Conservation (phyloP, 2,888 invertebrate species). For the Lutraria lutraria region DNA sequence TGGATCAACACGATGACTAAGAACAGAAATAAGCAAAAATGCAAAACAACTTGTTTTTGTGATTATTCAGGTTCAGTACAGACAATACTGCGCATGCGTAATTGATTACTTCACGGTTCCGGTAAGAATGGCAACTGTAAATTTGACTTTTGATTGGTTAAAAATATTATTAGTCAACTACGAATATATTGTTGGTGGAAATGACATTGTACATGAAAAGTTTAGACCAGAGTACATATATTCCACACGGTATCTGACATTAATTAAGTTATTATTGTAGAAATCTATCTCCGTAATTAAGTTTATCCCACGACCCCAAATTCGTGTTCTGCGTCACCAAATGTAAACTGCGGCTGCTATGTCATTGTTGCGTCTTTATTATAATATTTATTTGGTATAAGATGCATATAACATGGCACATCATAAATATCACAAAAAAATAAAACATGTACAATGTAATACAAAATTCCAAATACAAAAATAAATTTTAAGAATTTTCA, state of each 20-base stretch:
- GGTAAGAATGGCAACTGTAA: conserved; percentile 54
- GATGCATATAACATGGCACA: too few species aligned
- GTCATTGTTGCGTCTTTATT: neutral
- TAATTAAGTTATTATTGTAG: neutral
- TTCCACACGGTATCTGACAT: neutral
- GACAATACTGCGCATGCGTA: conserved; percentile 69
- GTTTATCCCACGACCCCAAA: neutral
- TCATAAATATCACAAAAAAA: too few species aligned
- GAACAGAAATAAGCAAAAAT: conserved; percentile 23
- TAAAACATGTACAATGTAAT: too few species aligned
- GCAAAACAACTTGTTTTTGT: conserved; percentile 34
- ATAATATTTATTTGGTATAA: too few species aligned
- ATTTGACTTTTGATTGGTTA: conserved; percentile 59
- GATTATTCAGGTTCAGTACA: conserved; percentile 42
- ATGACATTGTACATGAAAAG: neutral
- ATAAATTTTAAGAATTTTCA: too few species aligned
- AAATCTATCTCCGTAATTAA: neutral
- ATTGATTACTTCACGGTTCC: conserved; percentile 60
- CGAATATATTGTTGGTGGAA: neutral
- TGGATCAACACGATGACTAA: conserved; percentile 16
- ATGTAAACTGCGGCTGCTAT: neutral
- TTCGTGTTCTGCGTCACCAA: neutral
- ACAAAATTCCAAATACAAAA: too few species aligned
- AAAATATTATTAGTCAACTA: conserved; percentile 12
- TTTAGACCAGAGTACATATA: neutral